Conservation (phyloP, 92 coral and sea anemone species). For the Porites divaricata region DNA sequence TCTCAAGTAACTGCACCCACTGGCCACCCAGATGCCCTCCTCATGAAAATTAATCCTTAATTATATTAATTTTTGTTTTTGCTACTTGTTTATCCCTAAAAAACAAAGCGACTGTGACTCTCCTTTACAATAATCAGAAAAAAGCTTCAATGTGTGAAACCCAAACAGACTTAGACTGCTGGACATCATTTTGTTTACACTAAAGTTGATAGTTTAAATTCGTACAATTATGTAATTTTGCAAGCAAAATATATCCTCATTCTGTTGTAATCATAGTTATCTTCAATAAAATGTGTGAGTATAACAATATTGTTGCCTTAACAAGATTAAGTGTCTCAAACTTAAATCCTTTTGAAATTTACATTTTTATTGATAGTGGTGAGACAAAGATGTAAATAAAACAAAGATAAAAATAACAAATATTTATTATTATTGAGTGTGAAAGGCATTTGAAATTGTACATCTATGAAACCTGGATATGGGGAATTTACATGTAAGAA, state of each 20-base stretch:
- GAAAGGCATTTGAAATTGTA: no score
- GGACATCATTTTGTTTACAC: slow-evolving; percentile 1
- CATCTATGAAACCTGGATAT: no score
- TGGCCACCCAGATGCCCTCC: no score
- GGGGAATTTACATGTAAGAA: no score
- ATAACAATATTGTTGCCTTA: not conserved
- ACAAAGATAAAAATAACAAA: no score
- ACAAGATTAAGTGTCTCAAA: not conserved
- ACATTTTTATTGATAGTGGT: not conserved
- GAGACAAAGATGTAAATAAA: not conserved
- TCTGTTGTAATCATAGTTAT: slow-evolving; percentile 72
- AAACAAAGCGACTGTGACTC: no score
- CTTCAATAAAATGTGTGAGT: slow-evolving; percentile 72
- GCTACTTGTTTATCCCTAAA: no score
- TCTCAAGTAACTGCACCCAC: no score
- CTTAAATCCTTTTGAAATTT: not conserved
- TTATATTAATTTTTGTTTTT: no score
- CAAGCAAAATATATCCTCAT: slow-evolving; percentile 18
- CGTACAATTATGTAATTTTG: slow-evolving; percentile 8
- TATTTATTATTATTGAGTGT: no score
- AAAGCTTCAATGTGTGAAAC: not conserved
- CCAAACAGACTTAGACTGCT: not conserved
- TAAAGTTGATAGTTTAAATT: not conserved
- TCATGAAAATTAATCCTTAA: no score
- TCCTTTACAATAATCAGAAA: no score